Conservation (phyloP, 2,888 invertebrate species). For the Seira musarum region DNA sequence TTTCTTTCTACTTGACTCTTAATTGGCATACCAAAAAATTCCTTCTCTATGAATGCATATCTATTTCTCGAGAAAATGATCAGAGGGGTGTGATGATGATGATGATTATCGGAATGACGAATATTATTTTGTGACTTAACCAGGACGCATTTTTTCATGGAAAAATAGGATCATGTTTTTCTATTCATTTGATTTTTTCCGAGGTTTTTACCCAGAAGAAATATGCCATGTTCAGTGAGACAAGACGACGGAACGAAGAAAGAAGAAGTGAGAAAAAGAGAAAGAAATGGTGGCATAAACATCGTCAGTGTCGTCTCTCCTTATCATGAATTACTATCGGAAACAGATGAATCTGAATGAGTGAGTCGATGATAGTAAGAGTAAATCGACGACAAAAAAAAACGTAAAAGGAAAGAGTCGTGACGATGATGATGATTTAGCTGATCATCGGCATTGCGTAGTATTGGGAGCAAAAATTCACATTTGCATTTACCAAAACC, state of each 20-base stretch:
- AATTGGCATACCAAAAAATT: constrained; percentile 69
- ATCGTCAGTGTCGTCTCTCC: constrained; percentile 18
- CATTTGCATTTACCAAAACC: constrained; percentile 7
- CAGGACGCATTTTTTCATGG: constrained; percentile 19
- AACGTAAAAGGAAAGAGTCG: constrained; percentile 23
- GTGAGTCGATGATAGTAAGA: constrained; percentile 35
- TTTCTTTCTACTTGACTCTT: constrained; percentile 69
- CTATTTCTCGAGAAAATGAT: constrained; percentile 3
- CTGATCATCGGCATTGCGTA: constrained; percentile 14
- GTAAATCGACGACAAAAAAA: constrained; percentile 22
- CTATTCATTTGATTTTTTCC: too few relatives aligned
- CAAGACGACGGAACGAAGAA: too few relatives aligned
- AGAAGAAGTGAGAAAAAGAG: constrained; percentile 15
- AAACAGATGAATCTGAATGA: constrained; percentile 47
- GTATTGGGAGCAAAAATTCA: constrained; percentile 18
- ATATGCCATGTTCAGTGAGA: too few relatives aligned
- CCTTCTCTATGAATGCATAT: constrained; percentile 57
- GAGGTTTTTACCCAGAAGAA: background rate
- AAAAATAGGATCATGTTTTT: background rate
- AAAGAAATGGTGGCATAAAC: constrained; percentile 5
- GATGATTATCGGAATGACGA: constrained; percentile 42
- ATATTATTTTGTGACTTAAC: constrained; percentile 45
- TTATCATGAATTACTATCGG: constrained; percentile 33
- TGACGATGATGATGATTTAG: too few relatives aligned
- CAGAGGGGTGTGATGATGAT: constrained; percentile 6